Evolutionary conservation across 2,888 invertebrate species (phyloP).

Genomic region (Maniola hyperantus): DNA sequence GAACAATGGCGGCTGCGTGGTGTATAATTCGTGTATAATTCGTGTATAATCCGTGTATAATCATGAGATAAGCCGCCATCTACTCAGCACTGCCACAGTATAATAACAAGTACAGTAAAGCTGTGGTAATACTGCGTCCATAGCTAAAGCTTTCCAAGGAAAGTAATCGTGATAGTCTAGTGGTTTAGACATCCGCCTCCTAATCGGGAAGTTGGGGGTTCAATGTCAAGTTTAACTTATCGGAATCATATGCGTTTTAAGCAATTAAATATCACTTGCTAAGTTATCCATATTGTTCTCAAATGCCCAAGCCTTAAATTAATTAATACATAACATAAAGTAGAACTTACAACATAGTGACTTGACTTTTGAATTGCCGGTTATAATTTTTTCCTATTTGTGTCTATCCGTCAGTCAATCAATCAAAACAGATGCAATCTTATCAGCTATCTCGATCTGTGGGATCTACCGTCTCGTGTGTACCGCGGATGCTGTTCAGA

Average conservation of each 20-base stretch:
- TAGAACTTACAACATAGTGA: not conserved
- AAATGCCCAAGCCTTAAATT: no score
- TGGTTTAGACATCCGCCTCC: no score
- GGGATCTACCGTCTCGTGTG: not conserved
- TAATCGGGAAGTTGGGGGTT: no score
- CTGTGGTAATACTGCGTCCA: no score
- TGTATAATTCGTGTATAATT: not conserved
- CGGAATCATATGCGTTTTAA: no score
- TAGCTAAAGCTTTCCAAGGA: no score
- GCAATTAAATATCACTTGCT: no score
- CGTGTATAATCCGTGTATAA: not conserved
- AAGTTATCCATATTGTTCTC: no score
- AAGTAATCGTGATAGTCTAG: no score
- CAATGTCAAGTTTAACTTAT: no score
- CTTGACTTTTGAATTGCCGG: not conserved
- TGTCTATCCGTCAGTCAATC: conserved; percentile 31
- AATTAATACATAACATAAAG: not conserved
- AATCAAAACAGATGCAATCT: conserved; percentile 34
- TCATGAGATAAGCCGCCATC: not conserved
- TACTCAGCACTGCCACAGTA: not conserved
- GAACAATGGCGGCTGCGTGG: not conserved
- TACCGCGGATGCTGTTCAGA: conserved; percentile 5
- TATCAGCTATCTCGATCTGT: conserved; percentile 29
- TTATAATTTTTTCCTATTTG: conserved; percentile 12
- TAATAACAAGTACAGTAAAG: not conserved